Base-by-base conservation (phyloP, 2,797 vertebrate species). In the Spea hammondii region DNA sequence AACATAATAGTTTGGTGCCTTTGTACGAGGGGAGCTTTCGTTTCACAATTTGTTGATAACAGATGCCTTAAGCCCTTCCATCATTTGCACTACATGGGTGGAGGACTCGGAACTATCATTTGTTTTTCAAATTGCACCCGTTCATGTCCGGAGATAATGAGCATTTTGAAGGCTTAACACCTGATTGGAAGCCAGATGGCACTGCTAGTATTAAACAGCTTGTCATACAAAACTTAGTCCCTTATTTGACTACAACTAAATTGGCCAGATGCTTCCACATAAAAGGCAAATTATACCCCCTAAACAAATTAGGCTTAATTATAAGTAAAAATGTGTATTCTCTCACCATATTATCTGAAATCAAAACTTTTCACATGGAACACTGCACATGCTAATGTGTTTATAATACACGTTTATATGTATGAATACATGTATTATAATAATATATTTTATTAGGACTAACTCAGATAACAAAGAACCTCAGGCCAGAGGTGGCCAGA, bases 71-170 rank as follows among this genome's bases (percentile, higher is more conserved):
- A 50, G 59, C 53, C 60, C 47, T 81, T 57, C 68, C 54, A 60
- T 62, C 62, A 57, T 67, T 81, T 81, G 70, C 74, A 48, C 62
- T 64, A 5, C 17, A 68, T 9, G n/a, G 50, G 12, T 9, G 68
- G 50, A 14, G 57, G 79, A 74, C 47, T 14, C 32, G 47, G 49
- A 53, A 54, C 62, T 81, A 59, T 81, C 77, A 81, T 81, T 81
- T 81, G 79, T 81, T 81, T 81, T 68, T 72, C 64, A 77, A 77
- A 81, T 81, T 81, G 66, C 70, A 62, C 65, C 79, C 79, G 77
- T 81, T 81, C 74, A 81, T 81, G 74, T 59, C 70, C 73, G 68
- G 57, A 55, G 68, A 77, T 81, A 81, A 81, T 81, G 68, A 74
- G 72, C 78, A 79, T 79, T 74, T 69, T 70, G 72, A 62, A 77